Conservation (phyloP, 2,888 invertebrate genomes). For the Dicyrtoma fusca region DNA sequence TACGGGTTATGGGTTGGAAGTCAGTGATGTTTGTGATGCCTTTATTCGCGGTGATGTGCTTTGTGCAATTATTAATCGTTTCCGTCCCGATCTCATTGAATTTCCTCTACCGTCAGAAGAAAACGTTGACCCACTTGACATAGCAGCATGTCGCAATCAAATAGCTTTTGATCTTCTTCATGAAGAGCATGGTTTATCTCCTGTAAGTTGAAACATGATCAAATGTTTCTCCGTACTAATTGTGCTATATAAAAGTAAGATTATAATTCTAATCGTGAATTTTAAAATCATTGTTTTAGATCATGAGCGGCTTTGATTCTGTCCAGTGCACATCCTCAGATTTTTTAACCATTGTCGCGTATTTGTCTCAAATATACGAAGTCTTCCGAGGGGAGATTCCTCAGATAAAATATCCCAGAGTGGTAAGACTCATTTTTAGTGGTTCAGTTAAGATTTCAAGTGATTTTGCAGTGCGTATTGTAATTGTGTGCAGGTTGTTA, state of each 20-base stretch:
- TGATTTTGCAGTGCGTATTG: too few species aligned
- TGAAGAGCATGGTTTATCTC: constrained; percentile 74
- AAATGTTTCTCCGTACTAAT: neutral
- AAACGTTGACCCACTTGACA: constrained; percentile 61
- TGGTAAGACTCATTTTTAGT: constrained; percentile 64
- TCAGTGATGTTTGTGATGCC: constrained; percentile 71
- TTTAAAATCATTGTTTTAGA: constrained; percentile 58
- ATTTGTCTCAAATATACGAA: constrained; percentile 85
- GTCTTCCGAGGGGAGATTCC: constrained; percentile 91
- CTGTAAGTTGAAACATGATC: constrained; percentile 60
- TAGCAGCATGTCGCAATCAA: constrained; percentile 69
- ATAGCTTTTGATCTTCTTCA: constrained; percentile 84
- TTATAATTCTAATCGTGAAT: neutral
- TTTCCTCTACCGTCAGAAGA: constrained; percentile 69
- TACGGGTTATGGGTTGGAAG: constrained; percentile 65
- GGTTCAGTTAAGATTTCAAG: too few species aligned
- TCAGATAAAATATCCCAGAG: constrained; percentile 73
- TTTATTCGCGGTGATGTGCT: constrained; percentile 71
- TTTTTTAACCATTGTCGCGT: constrained; percentile 75
- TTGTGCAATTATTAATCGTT: constrained; percentile 78
- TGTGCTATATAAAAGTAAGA: neutral
- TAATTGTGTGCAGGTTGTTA: too few species aligned
- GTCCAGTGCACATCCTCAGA: constrained; percentile 72
- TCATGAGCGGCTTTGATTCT: constrained; percentile 78
- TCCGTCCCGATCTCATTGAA: constrained; percentile 87